Percentiles rank a stretch among this genome's conserved stretches.
These are phyloP conservation scores for Tachina lurida DNA, from an alignment of 2,888 invertebrate genomes.

Conservation along the genomic window DNA sequence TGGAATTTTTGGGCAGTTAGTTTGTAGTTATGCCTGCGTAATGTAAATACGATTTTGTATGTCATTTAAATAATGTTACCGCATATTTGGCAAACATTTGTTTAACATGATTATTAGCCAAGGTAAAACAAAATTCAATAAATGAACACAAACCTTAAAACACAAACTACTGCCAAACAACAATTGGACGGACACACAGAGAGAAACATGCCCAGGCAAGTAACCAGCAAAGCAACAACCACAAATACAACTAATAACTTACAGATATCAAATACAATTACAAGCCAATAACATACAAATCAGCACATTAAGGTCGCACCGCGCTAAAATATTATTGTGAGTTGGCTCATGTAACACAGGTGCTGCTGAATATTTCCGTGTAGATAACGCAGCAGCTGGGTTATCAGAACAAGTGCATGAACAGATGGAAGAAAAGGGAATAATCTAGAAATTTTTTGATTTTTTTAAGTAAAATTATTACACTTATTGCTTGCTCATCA, in stretches of 20 bases:
- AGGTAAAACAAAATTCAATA: constrained; percentile 65
- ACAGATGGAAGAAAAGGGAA: no score
- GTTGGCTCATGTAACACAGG: no score
- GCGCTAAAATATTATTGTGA: no score
- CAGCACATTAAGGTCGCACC: neutral
- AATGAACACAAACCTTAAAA: constrained; percentile 67
- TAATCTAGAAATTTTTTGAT: no score
- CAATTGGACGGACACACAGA: constrained; percentile 2
- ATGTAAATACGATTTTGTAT: constrained; percentile 45
- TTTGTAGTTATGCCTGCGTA: constrained; percentile 17
- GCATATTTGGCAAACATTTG: constrained; percentile 80
- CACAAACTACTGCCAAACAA: constrained; percentile 36
- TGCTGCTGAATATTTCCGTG: no score
- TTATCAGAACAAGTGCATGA: no score
- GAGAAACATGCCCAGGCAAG: constrained; percentile 30
- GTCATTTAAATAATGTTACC: constrained; percentile 73
- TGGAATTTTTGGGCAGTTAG: neutral
- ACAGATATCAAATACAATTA: constrained; percentile 80
- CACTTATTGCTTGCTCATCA: no score
- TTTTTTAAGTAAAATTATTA: no score
- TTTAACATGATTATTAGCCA: constrained; percentile 80
- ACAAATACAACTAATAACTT: constrained; percentile 76
- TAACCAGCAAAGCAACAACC: constrained; percentile 61
- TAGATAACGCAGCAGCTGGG: no score
- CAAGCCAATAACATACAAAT: constrained; percentile 78